These are phyloP conservation scores for Umimayanthus kanabou DNA, from an alignment of 92 coral and sea anemone species.

Conservation along the genomic window DNA sequence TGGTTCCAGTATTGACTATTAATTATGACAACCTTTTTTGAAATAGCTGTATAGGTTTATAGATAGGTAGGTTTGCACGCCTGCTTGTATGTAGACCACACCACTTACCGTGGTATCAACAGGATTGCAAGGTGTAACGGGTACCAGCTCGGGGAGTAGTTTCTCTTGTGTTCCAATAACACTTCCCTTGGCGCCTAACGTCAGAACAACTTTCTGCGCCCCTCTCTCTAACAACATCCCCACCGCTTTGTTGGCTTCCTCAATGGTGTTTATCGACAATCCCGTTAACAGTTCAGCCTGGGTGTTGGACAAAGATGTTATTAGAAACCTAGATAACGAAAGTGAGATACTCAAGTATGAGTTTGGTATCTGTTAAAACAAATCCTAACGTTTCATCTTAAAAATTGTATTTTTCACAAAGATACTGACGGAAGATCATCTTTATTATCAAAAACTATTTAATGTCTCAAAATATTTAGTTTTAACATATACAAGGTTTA, in stretches of 20 bases:
- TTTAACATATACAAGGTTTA: no score
- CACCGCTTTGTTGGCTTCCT: constrained; percentile 90
- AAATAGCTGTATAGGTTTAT: no score
- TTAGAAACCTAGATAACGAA: background rate
- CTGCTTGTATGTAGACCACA: background rate
- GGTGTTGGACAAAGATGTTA: background rate
- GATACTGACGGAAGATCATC: no score
- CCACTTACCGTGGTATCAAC: constrained; percentile 93
- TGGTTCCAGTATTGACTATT: no score
- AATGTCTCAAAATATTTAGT: no score
- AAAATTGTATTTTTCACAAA: no score
- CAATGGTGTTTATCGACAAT: constrained; percentile 77
- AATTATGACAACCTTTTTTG: no score
- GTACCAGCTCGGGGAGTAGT: constrained; percentile 89
- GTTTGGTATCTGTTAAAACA: background rate
- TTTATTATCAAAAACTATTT: no score
- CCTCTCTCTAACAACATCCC: constrained; percentile 92
- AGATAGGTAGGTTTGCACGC: no score
- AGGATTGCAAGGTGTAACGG: constrained; percentile 85
- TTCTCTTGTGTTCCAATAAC: constrained; percentile 92
- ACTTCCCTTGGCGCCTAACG: constrained; percentile 90
- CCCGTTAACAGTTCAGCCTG: constrained; percentile 97
- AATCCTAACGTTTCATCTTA: background rate
- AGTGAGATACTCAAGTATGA: background rate
- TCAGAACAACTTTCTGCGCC: constrained; percentile 82